Conservation (phyloP, 2,113 vertebrate genomes). For the Bettongia penicillata region DNA sequence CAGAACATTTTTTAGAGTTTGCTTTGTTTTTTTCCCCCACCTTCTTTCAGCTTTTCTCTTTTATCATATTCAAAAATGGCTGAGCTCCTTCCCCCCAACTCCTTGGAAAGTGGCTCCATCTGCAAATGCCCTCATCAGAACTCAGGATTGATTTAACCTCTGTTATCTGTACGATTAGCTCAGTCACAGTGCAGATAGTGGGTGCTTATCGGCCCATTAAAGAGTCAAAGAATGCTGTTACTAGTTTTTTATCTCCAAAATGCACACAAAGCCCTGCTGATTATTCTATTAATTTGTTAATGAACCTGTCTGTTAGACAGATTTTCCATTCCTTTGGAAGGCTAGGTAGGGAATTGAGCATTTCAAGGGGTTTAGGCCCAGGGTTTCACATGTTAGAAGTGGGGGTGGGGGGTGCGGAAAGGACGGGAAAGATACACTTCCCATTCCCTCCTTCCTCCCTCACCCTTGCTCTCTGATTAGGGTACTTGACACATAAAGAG, state of each 20-base stretch:
- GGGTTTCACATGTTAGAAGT: constrained; percentile 39
- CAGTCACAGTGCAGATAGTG: constrained; percentile 82
- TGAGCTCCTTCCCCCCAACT: constrained; percentile 38
- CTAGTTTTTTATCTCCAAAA: constrained; percentile 89
- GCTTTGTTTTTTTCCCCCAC: not conserved
- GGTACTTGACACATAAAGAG: not conserved
- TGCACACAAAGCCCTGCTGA: constrained; percentile 89
- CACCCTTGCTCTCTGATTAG: constrained; percentile 38
- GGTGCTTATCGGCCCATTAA: constrained; percentile 87
- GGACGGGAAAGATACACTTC: not conserved
- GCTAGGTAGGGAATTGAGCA: constrained; percentile 72
- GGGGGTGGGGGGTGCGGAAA: not conserved
- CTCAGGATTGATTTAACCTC: constrained; percentile 84
- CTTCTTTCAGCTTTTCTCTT: constrained; percentile 35
- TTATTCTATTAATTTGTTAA: constrained; percentile 91
- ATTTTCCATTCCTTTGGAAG: constrained; percentile 75
- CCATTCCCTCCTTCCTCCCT: constrained; percentile 31
- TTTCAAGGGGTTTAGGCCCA: constrained; percentile 66
- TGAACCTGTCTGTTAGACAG: constrained; percentile 87
- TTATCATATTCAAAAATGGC: constrained; percentile 52
- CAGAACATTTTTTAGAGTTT: not conserved
- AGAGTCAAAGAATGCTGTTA: constrained; percentile 88
- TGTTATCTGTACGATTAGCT: constrained; percentile 86
- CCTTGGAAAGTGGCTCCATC: constrained; percentile 35
- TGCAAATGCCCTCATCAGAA: constrained; percentile 69